Evolutionary conservation across 2,113 vertebrate genomes (phyloP).

Genomic region (Thinocorus orbignyianus): DNA sequence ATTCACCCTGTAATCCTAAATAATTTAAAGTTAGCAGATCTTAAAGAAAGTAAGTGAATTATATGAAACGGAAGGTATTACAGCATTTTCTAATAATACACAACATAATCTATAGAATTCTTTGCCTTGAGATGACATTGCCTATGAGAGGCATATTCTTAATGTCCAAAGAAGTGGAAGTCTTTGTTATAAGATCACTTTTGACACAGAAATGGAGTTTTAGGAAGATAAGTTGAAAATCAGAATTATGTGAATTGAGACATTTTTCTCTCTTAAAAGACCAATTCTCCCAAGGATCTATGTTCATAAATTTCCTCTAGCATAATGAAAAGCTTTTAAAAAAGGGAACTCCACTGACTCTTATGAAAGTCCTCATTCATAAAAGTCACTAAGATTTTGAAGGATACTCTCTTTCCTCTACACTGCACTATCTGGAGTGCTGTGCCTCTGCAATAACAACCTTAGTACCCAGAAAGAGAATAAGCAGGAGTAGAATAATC

Average conservation of each 20-base stretch:
- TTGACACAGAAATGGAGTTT: neutral
- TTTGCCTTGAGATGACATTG: neutral
- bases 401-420: neutral
- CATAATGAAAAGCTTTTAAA: neutral
- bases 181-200: neutral
- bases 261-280: neutral
- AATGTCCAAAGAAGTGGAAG: neutral
- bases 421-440: neutral
- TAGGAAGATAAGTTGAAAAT: neutral
- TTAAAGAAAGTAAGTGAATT: neutral
- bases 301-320: neutral
- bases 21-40: neutral
- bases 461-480: neutral
- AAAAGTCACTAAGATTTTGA: neutral
- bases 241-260: neutral
- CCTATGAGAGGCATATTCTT: neutral
- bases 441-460: neutral
- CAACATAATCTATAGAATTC: neutral
- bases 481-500: neutral
- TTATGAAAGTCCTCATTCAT: rapidly evolving
- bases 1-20: neutral
- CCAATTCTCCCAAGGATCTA: rapidly evolving
- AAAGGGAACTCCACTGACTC: neutral
- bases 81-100: neutral
- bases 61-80: neutral